Evolutionary conservation across 2,888 invertebrate species (phyloP), one percentile per base, ranked within the genome.

Genomic region (Sepioteuthis lessoniana): DNA sequence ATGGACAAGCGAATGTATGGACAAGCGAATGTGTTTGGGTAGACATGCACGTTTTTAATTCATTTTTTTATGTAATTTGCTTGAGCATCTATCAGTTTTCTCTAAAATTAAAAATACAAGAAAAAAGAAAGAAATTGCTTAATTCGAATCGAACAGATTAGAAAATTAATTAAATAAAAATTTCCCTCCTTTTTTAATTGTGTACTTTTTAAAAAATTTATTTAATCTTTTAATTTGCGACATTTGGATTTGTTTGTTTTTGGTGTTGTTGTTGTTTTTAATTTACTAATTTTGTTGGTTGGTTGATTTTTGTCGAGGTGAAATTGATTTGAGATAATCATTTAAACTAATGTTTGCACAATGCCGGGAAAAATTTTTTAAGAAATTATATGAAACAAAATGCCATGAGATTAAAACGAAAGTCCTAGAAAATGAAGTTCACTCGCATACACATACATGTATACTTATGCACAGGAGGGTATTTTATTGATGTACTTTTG

Each of bases 331-430:
- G 76, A 76, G 76, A 35, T 76, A 76, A 76, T 76, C 16, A 76
- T 76, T 76, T 76, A n/a, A n/a, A 76, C 76, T 76, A 76, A 76
- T 76, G n/a, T 76, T 76, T n/a, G 76, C n/a, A n/a, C n/a, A n/a
- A 76, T 35, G n/a, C 19, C 25, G 35, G n/a, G 16, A 28, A n/a
- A 76, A 76, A n/a, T 16, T n/a, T 76, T 76, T 3, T 16, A n/a
- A 76, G 2, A 76, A 76, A n/a, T n/a, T n/a, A 76, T 76, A 76
- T n/a, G 31, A 76, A 76, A n/a, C 31, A 31, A 76, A 76, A 76
- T n/a, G 31, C 10, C 31, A n/a, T 76, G 16, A 76, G 76, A 76
- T 76, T 35, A 76, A n/a, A 35, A 76, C n/a, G 76, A 35, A 76
- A n/a, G n/a, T 76, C n/a, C n/a, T n/a, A 16, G n/a, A n/a, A 76